Evolutionary conservation across 1,140 invertebrate species (phyloP).

Genomic region (Lordiphosa collinella): DNA sequence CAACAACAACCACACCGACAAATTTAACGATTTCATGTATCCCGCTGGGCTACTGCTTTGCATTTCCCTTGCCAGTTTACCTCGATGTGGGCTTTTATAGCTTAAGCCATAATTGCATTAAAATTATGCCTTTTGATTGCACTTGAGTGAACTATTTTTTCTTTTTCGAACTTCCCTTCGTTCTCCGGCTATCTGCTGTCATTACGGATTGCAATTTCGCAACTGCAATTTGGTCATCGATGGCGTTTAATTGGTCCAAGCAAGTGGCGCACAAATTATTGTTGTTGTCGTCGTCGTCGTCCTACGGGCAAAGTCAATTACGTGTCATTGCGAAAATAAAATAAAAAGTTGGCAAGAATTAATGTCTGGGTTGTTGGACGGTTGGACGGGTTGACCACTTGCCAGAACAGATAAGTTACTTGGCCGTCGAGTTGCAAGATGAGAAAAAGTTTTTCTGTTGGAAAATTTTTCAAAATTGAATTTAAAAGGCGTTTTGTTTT

Average conservation of each 20-base stretch:
- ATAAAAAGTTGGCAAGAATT: constrained; percentile 33
- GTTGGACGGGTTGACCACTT: constrained; percentile 10
- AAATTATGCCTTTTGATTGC: constrained; percentile 72
- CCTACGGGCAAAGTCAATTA: constrained; percentile 63
- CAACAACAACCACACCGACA: constrained; percentile 25
- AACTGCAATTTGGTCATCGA: constrained; percentile 66
- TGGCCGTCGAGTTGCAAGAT: background rate
- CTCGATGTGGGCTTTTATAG: constrained; percentile 49
- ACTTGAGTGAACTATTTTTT: constrained; percentile 8
- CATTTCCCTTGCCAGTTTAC: constrained; percentile 23
- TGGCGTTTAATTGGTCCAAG: constrained; percentile 63
- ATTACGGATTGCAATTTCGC: constrained; percentile 61
- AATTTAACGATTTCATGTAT: constrained; percentile 68
- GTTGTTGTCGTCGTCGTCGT: background rate
- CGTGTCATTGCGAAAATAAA: constrained; percentile 36
- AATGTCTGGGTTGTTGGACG: background rate
- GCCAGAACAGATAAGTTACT: constrained; percentile 21
- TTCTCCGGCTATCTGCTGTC: constrained; percentile 7
- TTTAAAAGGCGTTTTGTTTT: too few species aligned
- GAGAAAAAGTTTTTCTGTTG: constrained; percentile 1
- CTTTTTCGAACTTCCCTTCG: constrained; percentile 5
- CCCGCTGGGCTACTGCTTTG: constrained; percentile 16
- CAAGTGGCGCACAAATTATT: constrained; percentile 58
- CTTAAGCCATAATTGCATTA: constrained; percentile 55
- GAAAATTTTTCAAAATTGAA: background rate